These are phyloP conservation scores for Naso thynnoides DNA, from an alignment of 2,797 vertebrate genomes.

Conservation along the genomic window DNA sequence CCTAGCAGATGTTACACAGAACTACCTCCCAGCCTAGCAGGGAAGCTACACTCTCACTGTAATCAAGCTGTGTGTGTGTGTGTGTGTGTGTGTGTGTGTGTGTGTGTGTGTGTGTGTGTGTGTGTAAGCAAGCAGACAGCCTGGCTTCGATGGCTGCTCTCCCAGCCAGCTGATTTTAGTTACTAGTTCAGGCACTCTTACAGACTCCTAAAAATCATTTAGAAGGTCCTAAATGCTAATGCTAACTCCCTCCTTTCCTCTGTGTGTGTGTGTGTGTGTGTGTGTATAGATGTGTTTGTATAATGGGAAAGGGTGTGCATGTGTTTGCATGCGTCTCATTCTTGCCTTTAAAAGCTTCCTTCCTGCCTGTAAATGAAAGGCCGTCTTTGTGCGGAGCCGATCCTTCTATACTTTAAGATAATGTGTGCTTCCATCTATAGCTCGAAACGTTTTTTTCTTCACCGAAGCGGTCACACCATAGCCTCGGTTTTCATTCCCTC, in stretches of 20 bases:
- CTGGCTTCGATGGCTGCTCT: constrained; percentile 49
- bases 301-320: constrained; percentile 21
- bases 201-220: constrained; percentile 51
- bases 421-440: constrained; percentile 46
- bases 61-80: constrained; percentile 60
- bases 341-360: constrained; percentile 62
- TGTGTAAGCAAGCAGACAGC: constrained; percentile 34
- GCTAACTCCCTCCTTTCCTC: constrained; percentile 35
- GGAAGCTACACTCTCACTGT: constrained; percentile 60
- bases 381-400: constrained; percentile 51
- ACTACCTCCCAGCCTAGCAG: constrained; percentile 59
- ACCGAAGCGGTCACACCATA: constrained; percentile 47
- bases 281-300: constrained; percentile 36
- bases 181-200: constrained; percentile 54
- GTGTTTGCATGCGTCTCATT: constrained; percentile 49
- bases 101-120: constrained; percentile 27
- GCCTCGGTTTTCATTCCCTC: constrained; percentile 37
- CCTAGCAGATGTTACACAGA: constrained; percentile 76
- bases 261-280: constrained; percentile 23
- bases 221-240: constrained; percentile 44
- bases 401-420: constrained; percentile 43
- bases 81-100: constrained; percentile 24
- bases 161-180: constrained; percentile 66
- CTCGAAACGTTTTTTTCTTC: constrained; percentile 35
- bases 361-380: constrained; percentile 64